Base-by-base conservation (phyloP, 2,888 invertebrate species). In the Cephonodes hylas region DNA sequence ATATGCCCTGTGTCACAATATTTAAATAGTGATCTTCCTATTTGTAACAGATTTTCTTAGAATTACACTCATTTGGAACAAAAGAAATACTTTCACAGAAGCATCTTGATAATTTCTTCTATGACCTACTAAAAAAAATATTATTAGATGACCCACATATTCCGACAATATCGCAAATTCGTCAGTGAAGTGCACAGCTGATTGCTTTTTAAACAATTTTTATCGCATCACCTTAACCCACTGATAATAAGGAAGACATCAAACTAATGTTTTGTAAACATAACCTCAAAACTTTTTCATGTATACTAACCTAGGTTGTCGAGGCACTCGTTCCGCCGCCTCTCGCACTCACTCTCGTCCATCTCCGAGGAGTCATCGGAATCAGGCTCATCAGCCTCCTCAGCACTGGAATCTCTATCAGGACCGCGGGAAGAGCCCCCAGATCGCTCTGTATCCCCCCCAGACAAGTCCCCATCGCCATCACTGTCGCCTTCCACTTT, bases 311-410 rank as follows among this genome's bases (percentile, higher is more conserved):
- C 89, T 83, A 98, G 93, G 81, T 97, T 97, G 76, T 97, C 96
- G 71, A 97, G 93, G 75, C 97, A 96, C 80, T 97, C 97, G 70
- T 94, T 95, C 68, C 97, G 93, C 60, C 97, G 93, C 63, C 95
- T 94, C 80, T 98, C 98, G 74, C 97, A 98, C 88, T 98, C 98
- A 69, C 95, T 96, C 82, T 97, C 98, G 84, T 98, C 98, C 96
- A 98, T 96, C 89, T 98, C 98, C 62, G 95, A 95, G 64, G 96
- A 96, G 83, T 96, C 96, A 88, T 96, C 96, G 15, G 96, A 96
- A 73, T 96, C 96, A n/a, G 95, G 95, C 75, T 96, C 96, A 74
- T 96, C 96, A 62, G 94, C 96, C 73, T 95, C 96, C 75, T 96
- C 96, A 66, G 96, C 95, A 69, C 96, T 96, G 72, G 96, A 96